Conservation (phyloP, 2,113 vertebrate species). For the Caloenas nicobarica region DNA sequence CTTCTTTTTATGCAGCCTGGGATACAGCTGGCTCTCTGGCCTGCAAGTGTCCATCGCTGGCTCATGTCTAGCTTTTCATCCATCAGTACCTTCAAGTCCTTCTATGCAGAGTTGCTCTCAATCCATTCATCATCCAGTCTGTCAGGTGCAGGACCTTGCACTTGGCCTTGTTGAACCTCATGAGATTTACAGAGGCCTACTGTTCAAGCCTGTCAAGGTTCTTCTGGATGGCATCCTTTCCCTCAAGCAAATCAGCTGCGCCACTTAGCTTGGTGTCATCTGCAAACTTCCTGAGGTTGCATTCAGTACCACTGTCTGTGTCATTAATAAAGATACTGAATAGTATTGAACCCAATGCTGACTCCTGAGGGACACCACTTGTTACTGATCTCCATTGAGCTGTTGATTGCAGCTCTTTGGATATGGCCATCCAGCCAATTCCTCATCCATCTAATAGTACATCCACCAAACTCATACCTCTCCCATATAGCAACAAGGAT, state of each 20-base stretch:
- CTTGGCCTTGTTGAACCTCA: neutral
- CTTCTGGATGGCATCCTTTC: neutral
- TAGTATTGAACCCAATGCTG: neutral
- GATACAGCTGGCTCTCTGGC: neutral
- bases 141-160: neutral
- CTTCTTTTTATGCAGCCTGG: neutral
- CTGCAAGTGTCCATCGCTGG: fast-evolving
- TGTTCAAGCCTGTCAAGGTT: neutral
- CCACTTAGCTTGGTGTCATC: neutral
- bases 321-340: neutral
- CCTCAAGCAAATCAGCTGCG: neutral
- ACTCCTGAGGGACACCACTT: neutral
- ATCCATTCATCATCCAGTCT: neutral
- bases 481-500: neutral
- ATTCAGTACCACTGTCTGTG: neutral
- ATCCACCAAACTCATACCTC: neutral
- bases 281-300: neutral
- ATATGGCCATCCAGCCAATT: neutral
- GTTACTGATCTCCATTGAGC: neutral
- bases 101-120: neutral
- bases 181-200: neutral
- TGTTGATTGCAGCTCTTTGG: neutral
- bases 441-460: neutral
- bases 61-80: neutral
- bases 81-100: neutral